Evolutionary conservation across 2,888 invertebrate genomes (phyloP), one percentile per base, ranked within the genome.

Genomic region (Liodrosophila aerea): DNA sequence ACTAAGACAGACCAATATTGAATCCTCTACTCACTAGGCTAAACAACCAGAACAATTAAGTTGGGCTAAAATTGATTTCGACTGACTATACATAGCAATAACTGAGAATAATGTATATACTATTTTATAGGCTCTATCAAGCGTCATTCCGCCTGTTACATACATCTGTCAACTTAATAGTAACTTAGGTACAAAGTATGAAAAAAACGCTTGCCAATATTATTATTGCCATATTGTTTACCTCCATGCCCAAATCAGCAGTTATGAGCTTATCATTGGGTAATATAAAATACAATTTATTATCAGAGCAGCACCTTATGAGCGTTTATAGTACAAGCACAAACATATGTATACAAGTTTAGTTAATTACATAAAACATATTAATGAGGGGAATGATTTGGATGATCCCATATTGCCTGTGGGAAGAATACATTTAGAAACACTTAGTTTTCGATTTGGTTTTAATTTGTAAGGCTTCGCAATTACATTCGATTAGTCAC

Each of bases 251-350:
- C 53, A 71, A 71, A 61, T 61, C 56, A 46, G 12, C 54, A 50
- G 37, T 46, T 22, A 37, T 49, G 43, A 2, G 5, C 56, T 75
- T 85, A 77, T 78, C 80, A 78, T 57, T 65, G 47, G 31, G 58
- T 45, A 65, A 64, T 82, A 78, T 62, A 70, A 82, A 63, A 66
- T 67, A 57, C 54, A 47, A 73, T 85, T 81, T 81, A 83, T 81
- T 81, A 81, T 85, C 86, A 85, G 63, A 82, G 66, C 80, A 83
- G 80, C 80, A 67, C 64, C 43, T 49, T 54, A 50, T 45, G 53
- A 45, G 53, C 65, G 44, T 39, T 58, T 58, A 50, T 41, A 62
- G 64, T 64, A 62, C 44, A 57, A 13, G 56, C 54, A 69, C 52
- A 60, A 50, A 50, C 58, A 43, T 61, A 44, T 39, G 16, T 37